A percentile compares a stretch with the other conserved stretches of the same genome.
phyloP scores from a whole-genome alignment of 2,888 invertebrate species.

The Cistogaster globosa region DNA sequence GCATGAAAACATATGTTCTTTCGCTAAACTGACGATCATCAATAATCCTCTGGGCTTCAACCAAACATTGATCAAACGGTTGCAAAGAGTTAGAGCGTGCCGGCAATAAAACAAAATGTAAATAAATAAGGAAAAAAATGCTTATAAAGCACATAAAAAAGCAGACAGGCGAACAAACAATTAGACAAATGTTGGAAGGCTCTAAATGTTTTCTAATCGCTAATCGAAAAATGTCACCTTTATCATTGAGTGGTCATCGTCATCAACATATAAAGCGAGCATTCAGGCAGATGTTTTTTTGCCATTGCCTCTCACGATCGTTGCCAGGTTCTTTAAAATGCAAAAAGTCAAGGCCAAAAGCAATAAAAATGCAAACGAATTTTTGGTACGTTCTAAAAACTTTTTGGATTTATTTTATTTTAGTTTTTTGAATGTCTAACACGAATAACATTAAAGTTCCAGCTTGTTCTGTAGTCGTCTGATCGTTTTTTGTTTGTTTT shows the following conservation, averaged over 20 bases:
- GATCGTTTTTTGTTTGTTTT: no score
- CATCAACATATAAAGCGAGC: conserved; percentile 17
- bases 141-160: not conserved
- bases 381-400: conserved; percentile 54
- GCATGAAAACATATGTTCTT: conserved; percentile 67
- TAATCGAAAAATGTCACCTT: conserved; percentile 71
- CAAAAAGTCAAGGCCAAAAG: conserved; percentile 51
- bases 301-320: conserved; percentile 52
- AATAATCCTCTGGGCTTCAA: conserved; percentile 34
- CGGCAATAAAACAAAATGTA: not conserved
- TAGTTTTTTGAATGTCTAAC: conserved; percentile 3
- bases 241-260: conserved; percentile 66
- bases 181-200: conserved; percentile 52
- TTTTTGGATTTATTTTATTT: conserved; percentile 21
- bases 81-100: conserved; percentile 37
- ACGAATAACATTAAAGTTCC: conserved; percentile 13
- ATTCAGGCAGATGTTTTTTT: conserved; percentile 65
- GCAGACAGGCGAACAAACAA: not conserved
- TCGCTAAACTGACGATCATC: conserved; percentile 34
- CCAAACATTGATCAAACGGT: conserved; percentile 21
- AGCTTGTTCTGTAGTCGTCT: not conserved
- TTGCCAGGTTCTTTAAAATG: conserved; percentile 24
- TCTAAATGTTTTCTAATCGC: conserved; percentile 70
- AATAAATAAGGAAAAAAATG: not conserved
- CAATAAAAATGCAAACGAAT: conserved; percentile 70